These are phyloP conservation scores for Zalophus californianus DNA, from an alignment of 2,797 vertebrate species.

Conservation along the genomic window DNA sequence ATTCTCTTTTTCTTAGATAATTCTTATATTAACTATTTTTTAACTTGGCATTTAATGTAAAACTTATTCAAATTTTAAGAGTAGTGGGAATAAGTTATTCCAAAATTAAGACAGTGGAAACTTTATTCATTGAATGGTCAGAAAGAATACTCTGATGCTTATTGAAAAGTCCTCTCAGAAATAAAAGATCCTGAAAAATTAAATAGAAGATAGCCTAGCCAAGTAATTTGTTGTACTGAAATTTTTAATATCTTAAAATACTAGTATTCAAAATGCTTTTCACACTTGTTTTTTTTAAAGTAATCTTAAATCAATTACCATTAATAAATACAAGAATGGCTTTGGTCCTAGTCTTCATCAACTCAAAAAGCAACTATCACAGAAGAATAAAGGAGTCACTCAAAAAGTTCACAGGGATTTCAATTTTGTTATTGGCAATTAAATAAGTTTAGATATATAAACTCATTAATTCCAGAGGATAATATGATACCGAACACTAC, in stretches of 20 bases:
- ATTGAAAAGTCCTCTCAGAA: slow-evolving; percentile 25
- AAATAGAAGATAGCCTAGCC: not conserved
- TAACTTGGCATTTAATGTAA: slow-evolving; percentile 54
- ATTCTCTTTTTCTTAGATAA: slow-evolving; percentile 17
- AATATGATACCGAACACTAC: not conserved
- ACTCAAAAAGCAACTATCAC: slow-evolving; percentile 3
- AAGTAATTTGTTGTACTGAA: not conserved
- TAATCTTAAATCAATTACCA: not conserved
- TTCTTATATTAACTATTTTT: slow-evolving; percentile 30
- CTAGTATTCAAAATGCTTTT: slow-evolving; percentile 48
- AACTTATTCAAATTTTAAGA: slow-evolving; percentile 47
- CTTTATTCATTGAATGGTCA: not conserved
- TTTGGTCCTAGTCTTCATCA: not conserved
- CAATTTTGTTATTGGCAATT: slow-evolving; percentile 40
- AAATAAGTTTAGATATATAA: slow-evolving; percentile 4
- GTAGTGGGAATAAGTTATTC: slow-evolving; percentile 30
- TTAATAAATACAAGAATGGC: slow-evolving; percentile 1
- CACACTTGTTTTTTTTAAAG: slow-evolving; percentile 15
- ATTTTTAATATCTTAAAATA: slow-evolving; percentile 41
- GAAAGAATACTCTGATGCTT: not conserved
- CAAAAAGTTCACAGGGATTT: slow-evolving; percentile 4
- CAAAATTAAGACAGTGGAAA: not conserved
- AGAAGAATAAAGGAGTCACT: slow-evolving; percentile 29
- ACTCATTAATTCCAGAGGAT: not conserved
- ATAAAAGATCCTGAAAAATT: slow-evolving; percentile 35